Conservation (phyloP, 2,113 vertebrate species). For the Numenius arquata region DNA sequence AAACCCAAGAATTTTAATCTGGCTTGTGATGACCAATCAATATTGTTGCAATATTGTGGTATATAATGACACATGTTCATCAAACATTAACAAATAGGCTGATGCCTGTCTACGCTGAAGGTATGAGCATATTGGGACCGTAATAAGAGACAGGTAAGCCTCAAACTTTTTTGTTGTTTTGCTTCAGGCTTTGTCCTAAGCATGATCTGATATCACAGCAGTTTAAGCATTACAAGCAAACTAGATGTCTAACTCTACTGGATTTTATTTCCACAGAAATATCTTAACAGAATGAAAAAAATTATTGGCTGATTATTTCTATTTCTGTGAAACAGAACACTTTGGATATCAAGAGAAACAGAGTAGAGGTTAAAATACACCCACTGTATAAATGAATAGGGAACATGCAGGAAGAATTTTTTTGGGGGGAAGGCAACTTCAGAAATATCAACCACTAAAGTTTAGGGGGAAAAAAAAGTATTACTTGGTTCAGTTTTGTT, state of each 20-base stretch:
- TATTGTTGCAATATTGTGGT: neutral
- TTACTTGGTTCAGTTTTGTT: neutral
- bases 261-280: neutral
- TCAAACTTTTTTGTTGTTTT: neutral
- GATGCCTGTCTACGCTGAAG: neutral
- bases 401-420: fast-evolving
- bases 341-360: neutral
- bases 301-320: neutral
- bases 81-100: neutral
- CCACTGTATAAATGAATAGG: neutral
- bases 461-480: fast-evolving
- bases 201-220: neutral
- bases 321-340: neutral
- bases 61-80: neutral
- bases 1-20: neutral
- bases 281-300: neutral
- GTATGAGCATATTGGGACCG: too few species aligned
- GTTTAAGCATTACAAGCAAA: neutral
- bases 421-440: neutral
- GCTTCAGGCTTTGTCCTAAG: neutral
- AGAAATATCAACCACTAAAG: neutral
- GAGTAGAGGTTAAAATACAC: neutral
- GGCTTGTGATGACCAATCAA: neutral
- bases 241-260: neutral
- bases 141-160: neutral